Base-by-base conservation (phyloP, 2,797 vertebrate species). In the Molossus molossus region DNA sequence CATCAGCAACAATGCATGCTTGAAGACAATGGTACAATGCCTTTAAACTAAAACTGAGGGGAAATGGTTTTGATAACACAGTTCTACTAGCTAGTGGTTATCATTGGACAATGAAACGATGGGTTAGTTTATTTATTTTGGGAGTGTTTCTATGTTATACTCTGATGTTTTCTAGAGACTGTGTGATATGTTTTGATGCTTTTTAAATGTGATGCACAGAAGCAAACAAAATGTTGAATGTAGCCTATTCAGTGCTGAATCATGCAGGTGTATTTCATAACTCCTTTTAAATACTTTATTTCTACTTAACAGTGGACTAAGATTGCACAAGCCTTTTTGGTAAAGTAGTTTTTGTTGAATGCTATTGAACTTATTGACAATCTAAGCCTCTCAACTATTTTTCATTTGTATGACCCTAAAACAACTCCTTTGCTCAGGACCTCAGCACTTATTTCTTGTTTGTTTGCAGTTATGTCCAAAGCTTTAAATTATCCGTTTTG, bases 81-180 rank as follows among this genome's bases (percentile, higher is more conserved):
- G 75, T 89, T 85, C 83, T 75, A 29, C n/a, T 60, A 65, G 60
- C 67, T 65, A 25, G 29, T 55, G 14, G 12, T 73, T 82, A 75
- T 58, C 48, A 87, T 83, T 83, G 15, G 7, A 11, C 64, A n/a
- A 40, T 65, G 14, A 50, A 69, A 9, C 45, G 7, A 81, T 55
- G 25, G 70, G 18, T 92, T 90, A 87, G 50, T 94, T 70, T 48
- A 65, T 85, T 92, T 94, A 48, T 48, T 60, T 91, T 27, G 18
- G 9, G 10, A 57, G 9, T 69, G 33, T 80, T 94, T 95, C 83
- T 57, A 67, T 72, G 72, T 65, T 83, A 73, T 67, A 48, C 13
- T 86, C 23, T 77, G 45, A 50, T 88, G 60, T 67, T 95, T 86
- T 72, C 80, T 62, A 86, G 69, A 65, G 17, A 79, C 48, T 25